Conservation (phyloP, 30 jellyfish, hydroid and myxozoan species). For the Morbakka virulenta region DNA sequence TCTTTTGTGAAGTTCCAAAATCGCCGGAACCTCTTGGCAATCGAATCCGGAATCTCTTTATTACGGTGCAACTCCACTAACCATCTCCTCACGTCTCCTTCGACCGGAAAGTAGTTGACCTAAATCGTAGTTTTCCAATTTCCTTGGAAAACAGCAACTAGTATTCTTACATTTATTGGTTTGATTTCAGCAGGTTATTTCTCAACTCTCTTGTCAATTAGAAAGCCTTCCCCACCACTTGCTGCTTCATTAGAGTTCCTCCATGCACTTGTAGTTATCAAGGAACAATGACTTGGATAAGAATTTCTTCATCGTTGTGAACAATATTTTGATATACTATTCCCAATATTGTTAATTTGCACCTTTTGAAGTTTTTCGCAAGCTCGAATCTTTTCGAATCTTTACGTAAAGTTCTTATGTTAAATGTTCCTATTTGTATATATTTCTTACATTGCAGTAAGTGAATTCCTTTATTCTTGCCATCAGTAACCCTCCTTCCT, state of each 20-base stretch:
- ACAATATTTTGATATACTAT: constrained; percentile 9
- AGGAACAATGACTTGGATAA: not conserved
- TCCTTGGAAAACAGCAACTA: no score
- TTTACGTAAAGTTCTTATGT: no score
- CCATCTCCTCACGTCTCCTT: no score
- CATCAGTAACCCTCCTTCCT: no score
- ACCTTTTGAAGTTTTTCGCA: not conserved
- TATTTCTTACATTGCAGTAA: no score
- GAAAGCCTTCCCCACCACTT: constrained; percentile 8
- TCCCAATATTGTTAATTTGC: not conserved
- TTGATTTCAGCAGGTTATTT: not conserved
- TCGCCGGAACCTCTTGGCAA: no score
- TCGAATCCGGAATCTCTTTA: no score
- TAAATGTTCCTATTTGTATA: no score
- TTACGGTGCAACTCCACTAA: no score
- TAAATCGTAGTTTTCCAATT: not conserved
- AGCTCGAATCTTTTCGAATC: no score
- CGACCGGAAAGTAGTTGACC: constrained; percentile 16
- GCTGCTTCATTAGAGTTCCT: constrained; percentile 23
- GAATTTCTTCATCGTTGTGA: not conserved
- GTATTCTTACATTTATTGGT: constrained; percentile 8
- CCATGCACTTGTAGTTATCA: not conserved
- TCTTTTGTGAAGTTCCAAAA: no score
- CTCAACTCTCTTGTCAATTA: not conserved
- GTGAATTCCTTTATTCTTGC: no score